Conservation (phyloP, 2,113 vertebrate genomes). For the Pachypanchax playfairii region DNA sequence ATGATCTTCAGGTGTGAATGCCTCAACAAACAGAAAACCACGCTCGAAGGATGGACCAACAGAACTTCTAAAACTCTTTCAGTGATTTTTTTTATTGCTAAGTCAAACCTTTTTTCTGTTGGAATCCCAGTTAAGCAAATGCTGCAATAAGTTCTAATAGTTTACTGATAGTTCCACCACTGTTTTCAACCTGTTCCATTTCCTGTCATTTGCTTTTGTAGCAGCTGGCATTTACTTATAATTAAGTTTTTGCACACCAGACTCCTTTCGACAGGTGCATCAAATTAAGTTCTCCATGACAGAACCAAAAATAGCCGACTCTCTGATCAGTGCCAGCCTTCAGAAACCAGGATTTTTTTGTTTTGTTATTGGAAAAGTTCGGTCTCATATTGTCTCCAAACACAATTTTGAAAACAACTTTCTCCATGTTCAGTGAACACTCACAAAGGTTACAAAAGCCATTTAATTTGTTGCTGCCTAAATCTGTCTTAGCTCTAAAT, state of each 20-base stretch:
- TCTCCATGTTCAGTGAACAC: neutral
- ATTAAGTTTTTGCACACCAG: neutral
- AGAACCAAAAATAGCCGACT: neutral
- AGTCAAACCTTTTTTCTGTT: no score
- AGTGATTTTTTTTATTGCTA: no score
- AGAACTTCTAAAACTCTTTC: no score
- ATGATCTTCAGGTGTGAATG: no score
- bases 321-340: neutral
- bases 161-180: neutral
- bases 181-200: neutral
- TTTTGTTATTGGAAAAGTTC: no score
- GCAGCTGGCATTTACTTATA: neutral
- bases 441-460: neutral
- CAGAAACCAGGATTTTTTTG: neutral
- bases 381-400: neutral
- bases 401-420: neutral
- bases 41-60: no score
- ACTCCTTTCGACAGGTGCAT: neutral
- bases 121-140: no score
- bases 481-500: constrained; percentile 14
- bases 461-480: constrained; percentile 13
- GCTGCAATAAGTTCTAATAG: no score
- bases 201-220: neutral
- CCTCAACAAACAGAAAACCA: no score
- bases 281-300: neutral